These are phyloP conservation scores for Lepus europaeus DNA, from an alignment of 2,113 vertebrate species.

Conservation along the genomic window DNA sequence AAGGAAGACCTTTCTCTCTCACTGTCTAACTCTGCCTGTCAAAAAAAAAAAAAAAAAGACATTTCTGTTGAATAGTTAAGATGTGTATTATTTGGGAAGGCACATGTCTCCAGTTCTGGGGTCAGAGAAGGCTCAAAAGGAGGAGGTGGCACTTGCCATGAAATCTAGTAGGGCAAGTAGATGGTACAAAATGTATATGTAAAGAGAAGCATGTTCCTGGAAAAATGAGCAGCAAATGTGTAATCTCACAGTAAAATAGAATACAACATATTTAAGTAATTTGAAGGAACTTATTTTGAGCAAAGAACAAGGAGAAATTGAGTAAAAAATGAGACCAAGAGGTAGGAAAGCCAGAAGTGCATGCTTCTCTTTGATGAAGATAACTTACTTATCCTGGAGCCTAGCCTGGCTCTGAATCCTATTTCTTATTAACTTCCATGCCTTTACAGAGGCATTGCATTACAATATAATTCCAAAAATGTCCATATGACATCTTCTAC, in stretches of 20 bases:
- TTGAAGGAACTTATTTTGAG: not conserved
- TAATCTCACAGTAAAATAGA: not conserved
- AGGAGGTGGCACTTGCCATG: not conserved
- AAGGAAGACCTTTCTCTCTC: no score
- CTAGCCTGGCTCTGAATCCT: not conserved
- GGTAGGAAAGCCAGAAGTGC: not conserved
- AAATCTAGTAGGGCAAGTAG: not conserved
- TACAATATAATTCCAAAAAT: not conserved
- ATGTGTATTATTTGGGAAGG: not conserved
- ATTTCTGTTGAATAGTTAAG: not conserved
- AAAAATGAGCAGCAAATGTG: not conserved
- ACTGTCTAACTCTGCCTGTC: no score
- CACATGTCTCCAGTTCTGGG: not conserved
- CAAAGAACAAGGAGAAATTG: not conserved
- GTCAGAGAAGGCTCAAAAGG: not conserved
- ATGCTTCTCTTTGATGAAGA: not conserved
- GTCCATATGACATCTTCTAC: not conserved
- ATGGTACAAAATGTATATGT: not conserved
- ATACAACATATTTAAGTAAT: not conserved
- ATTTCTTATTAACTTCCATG: not conserved
- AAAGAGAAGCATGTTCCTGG: not conserved
- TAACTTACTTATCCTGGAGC: not conserved
- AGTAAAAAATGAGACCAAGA: not conserved
- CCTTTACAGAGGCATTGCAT: not conserved
- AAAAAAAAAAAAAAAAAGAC: no score